phyloP scores from a whole-genome alignment of 2,113 vertebrate genomes.

The Oriolus oriolus region DNA sequence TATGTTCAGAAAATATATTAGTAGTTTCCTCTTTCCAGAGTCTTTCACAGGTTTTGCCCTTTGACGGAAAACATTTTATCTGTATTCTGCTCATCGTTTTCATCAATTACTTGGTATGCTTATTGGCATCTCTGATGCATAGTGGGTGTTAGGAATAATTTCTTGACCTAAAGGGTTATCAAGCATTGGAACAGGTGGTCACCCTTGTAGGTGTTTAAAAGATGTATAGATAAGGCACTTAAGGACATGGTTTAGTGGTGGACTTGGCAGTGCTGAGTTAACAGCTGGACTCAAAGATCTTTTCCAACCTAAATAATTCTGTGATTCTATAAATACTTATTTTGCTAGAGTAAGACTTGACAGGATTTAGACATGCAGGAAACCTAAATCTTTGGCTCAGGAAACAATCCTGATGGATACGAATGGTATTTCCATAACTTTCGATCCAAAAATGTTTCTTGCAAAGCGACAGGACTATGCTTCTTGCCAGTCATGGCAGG shows the following conservation, averaged over 20 bases:
- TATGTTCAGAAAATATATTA: not conserved
- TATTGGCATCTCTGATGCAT: not conserved
- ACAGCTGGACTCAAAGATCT: not conserved
- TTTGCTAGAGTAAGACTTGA: slow-evolving; percentile 4
- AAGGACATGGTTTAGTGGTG: not conserved
- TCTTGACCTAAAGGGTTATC: not conserved
- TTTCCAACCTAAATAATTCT: not conserved
- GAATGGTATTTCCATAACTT: slow-evolving; percentile 38
- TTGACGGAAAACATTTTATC: not conserved
- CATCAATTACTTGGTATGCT: not conserved
- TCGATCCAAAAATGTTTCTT: slow-evolving; percentile 12
- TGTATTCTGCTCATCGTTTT: not conserved
- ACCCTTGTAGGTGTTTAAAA: not conserved
- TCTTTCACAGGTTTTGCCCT: not conserved
- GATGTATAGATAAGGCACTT: not conserved
- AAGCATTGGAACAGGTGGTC: not conserved
- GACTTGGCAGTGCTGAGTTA: not conserved
- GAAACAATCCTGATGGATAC: not conserved
- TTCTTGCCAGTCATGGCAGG: slow-evolving; percentile 50
- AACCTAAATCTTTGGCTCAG: slow-evolving; percentile 23
- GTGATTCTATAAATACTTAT: not conserved
- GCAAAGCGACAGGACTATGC: not conserved
- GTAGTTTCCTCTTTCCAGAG: not conserved
- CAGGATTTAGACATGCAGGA: slow-evolving; percentile 5
- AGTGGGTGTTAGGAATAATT: not conserved